Conservation (phyloP, 2,888 invertebrate genomes). For the Chrysolina americana region DNA sequence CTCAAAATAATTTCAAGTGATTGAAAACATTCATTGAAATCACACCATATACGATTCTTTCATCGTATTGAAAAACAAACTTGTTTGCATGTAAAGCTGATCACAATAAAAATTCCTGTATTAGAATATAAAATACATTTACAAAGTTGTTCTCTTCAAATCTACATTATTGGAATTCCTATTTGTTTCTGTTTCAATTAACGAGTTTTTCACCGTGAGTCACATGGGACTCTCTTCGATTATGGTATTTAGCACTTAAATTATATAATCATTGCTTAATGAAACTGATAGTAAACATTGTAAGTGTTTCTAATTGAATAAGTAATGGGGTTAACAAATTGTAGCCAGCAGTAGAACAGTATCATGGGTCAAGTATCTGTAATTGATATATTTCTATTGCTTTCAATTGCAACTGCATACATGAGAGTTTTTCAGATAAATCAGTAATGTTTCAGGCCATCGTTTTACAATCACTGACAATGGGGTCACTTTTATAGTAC, state of each 20-base stretch:
- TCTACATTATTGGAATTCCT: constrained; percentile 18
- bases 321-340: constrained; percentile 35
- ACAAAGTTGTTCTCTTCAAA: constrained; percentile 1
- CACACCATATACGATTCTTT: not conserved
- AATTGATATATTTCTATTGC: constrained; percentile 34
- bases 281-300: constrained; percentile 41
- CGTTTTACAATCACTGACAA: not conserved
- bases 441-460: not conserved
- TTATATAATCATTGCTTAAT: constrained; percentile 20
- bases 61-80: not conserved
- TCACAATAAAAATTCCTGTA: constrained; percentile 14
- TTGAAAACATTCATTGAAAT: too few relatives aligned
- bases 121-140: constrained; percentile 8
- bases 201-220: constrained; percentile 10
- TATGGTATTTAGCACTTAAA: constrained; percentile 16
- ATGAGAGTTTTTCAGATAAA: not conserved
- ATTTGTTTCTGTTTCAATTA: constrained; percentile 1
- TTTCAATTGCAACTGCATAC: constrained; percentile 8
- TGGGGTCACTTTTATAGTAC: not conserved
- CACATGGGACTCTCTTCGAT: constrained; percentile 8
- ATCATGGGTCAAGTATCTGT: constrained; percentile 39
- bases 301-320: constrained; percentile 48
- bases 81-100: not conserved
- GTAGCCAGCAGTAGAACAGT: constrained; percentile 32
- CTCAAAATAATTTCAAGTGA: too few relatives aligned